Conservation (phyloP, 2,797 vertebrate genomes). For the Kryptopterus vitreolus region DNA sequence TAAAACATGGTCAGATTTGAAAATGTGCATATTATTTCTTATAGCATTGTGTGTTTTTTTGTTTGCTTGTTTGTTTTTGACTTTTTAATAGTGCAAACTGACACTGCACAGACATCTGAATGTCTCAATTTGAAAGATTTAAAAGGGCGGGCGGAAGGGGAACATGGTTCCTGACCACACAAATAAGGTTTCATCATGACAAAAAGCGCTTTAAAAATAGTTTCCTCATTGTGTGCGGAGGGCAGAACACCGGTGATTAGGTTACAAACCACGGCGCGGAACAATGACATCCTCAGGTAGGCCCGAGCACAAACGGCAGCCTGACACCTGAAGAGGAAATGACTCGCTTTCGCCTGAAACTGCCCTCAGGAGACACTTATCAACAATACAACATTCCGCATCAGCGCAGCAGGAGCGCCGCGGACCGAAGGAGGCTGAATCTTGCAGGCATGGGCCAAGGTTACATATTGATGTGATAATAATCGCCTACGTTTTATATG, state of each 20-base stretch:
- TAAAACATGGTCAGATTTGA: neutral
- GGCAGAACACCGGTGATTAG: conserved; percentile 41
- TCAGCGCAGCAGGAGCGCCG: neutral
- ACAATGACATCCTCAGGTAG: conserved; percentile 39
- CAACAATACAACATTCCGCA: neutral
- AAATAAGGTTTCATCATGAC: conserved; percentile 49
- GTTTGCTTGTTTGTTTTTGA: neutral
- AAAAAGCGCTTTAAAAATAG: conserved; percentile 42
- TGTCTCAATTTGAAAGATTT: neutral
- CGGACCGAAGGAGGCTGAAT: neutral
- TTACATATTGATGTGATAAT: neutral
- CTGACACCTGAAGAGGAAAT: conserved; percentile 37
- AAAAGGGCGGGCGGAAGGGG: neutral
- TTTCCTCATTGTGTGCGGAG: conserved; percentile 35
- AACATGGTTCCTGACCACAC: conserved; percentile 21
- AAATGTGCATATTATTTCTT: no score
- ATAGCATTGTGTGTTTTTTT: no score
- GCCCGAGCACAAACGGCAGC: conserved; percentile 18
- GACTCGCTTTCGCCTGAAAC: conserved; percentile 15
- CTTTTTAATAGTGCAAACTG: neutral
- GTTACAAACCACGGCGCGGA: conserved; percentile 42
- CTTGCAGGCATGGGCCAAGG: neutral
- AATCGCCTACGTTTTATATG: no score
- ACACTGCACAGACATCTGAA: neutral
- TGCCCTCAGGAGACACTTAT: conserved; percentile 5